phyloP scores from a whole-genome alignment of 2,113 vertebrate genomes.

The Axis porcinus region DNA sequence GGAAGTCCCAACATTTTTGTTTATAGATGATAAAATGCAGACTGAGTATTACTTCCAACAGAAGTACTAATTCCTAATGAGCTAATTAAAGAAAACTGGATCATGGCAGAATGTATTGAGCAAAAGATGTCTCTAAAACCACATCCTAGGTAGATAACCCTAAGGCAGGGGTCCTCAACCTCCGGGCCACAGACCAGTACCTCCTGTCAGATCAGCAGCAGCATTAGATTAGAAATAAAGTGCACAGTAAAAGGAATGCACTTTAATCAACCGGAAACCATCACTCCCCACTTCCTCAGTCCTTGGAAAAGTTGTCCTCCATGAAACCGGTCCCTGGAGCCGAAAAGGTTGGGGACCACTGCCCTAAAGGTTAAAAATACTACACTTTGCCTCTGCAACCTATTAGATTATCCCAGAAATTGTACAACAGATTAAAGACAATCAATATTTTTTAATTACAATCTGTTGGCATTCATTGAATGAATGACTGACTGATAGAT shows the following conservation, averaged over 20 bases:
- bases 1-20: neutral
- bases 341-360: neutral
- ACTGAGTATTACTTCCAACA: neutral
- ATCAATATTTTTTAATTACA: neutral
- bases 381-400: neutral
- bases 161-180: neutral
- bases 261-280: neutral
- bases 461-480: neutral
- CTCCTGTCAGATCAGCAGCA: neutral
- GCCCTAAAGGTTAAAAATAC: neutral
- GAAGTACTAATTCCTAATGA: neutral
- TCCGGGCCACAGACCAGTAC: neutral
- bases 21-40: neutral
- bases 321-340: neutral
- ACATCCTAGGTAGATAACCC: neutral
- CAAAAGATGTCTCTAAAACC: neutral
- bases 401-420: neutral
- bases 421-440: neutral
- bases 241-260: neutral
- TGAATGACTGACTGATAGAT: neutral
- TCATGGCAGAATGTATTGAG: neutral
- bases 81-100: neutral
- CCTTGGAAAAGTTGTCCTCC: neutral
- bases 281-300: neutral
- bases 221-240: neutral